Evolutionary conservation across 2,888 invertebrate species (phyloP), one percentile per base, ranked within the genome.

Genomic region (Apamea anceps): DNA sequence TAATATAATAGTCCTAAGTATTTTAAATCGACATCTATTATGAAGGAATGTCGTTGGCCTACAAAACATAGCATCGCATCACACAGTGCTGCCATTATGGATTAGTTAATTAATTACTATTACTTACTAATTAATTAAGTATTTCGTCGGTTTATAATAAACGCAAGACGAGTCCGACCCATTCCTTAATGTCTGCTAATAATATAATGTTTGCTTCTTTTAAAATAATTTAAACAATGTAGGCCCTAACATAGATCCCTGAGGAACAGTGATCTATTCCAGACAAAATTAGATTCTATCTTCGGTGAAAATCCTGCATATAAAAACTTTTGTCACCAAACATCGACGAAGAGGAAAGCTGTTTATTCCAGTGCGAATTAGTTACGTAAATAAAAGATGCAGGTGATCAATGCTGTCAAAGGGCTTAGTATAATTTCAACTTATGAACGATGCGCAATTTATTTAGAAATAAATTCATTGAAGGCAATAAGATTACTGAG

Each of bases 321-420:
- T 10, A 25, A 73, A n/a, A 12, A 0, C 2, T 1, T 8, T 15
- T 66, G n/a, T n/a, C 10, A 45, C 13, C 60, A 13, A 28, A 28
- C 2, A 25, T 51, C 0, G 0, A 21, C 4, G 2, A 21, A 37
- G 18, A 18, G 25, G 21, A 25, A 25, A 7, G 1, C 18, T 18
- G 3, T 18, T 21, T 51, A 51, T 25, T 25, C 1, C 62, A 51
- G 4, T 32, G 25, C 2, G 8, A 51, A 25, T 21, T 51, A 42
- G 15, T 48, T 73, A 62, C 2, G 7, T 51, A 7, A 37, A 62
- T 42, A 5, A 21, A 73, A 62, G 18, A n/a, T 51, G 10, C 12
- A 12, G 13, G 3, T 45, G 28, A 51, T 60, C 21, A 18, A 67
- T 6, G 18, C 10, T 18, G 48, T 78, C 78, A 77, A 77, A 78